Conservation (phyloP, 2,888 invertebrate species). For the Ophion slaviceki region DNA sequence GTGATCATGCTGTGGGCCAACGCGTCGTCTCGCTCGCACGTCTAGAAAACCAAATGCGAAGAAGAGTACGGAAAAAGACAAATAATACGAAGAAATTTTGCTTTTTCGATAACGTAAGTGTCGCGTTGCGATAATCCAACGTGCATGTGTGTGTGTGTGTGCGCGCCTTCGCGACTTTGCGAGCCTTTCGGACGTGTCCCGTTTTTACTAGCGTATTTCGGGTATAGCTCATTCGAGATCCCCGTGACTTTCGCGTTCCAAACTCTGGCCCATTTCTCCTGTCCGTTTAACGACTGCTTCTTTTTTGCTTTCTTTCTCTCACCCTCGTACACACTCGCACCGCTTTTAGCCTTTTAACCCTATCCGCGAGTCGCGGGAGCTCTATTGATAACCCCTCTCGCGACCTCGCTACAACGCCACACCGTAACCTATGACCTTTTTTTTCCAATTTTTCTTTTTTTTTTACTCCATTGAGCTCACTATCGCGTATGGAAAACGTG, state of each 20-base stretch:
- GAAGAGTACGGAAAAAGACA: not conserved
- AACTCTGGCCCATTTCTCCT: conserved; percentile 43
- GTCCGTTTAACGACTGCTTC: conserved; percentile 5
- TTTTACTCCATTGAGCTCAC: conserved; percentile 46
- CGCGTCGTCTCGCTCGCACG: conserved; percentile 45
- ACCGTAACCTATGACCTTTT: conserved; percentile 67
- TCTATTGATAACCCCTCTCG: conserved; percentile 63
- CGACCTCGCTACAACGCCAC: conserved; percentile 63
- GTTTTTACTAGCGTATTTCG: conserved; percentile 74
- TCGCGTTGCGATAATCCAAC: conserved; percentile 11
- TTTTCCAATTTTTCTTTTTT: conserved; percentile 1
- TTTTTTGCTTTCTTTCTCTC: conserved; percentile 20
- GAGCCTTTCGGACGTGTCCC: conserved; percentile 42
- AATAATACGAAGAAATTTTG: not conserved
- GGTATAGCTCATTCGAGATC: conserved; percentile 67
- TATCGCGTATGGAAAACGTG: conserved; percentile 50
- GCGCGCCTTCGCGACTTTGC: not conserved
- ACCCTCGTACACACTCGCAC: conserved; percentile 9
- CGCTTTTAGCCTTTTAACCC: conserved; percentile 55
- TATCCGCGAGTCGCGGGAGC: conserved; percentile 53
- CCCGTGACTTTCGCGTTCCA: conserved; percentile 37
- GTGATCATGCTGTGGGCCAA: conserved; percentile 36
- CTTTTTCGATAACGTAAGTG: conserved; percentile 41
- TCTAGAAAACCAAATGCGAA: not conserved
- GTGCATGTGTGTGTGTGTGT: conserved; percentile 1